Conservation (phyloP, 2,797 vertebrate species). For the Urosaurus nigricauda region DNA sequence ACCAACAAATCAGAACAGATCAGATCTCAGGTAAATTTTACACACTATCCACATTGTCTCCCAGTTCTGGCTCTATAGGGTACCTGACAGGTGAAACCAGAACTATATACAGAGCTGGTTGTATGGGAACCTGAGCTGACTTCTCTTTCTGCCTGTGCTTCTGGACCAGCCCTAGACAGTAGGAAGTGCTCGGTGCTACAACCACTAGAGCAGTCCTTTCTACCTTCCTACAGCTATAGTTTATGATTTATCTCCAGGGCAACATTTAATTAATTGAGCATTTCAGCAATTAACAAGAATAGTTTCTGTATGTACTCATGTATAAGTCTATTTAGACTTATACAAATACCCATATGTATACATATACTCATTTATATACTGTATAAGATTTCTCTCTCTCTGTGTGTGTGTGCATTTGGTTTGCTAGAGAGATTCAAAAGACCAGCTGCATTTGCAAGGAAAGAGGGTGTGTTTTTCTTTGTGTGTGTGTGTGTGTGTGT, state of each 20-base stretch:
- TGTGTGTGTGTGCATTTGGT: too few species aligned
- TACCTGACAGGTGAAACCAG: neutral
- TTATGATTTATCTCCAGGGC: slow-evolving; percentile 49
- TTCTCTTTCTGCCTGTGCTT: neutral
- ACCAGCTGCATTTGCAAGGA: too few species aligned
- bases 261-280: slow-evolving; percentile 66
- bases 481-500: too few species aligned
- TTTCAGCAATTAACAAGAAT: slow-evolving; percentile 59
- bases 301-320: neutral
- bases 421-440: too few species aligned
- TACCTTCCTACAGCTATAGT: neutral
- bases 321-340: too few species aligned
- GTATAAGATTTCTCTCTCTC: too few species aligned
- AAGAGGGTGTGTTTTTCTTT: too few species aligned
- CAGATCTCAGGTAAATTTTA: neutral
- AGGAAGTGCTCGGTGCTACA: neutral
- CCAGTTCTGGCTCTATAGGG: neutral
- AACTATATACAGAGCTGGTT: neutral
- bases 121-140: neutral
- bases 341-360: too few species aligned
- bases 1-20: neutral
- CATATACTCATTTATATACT: too few species aligned
- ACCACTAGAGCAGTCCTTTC: neutral
- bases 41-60: neutral
- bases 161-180: neutral